Evolutionary conservation across 2,888 invertebrate species (phyloP).

Genomic region (Eurytoma adleriae): DNA sequence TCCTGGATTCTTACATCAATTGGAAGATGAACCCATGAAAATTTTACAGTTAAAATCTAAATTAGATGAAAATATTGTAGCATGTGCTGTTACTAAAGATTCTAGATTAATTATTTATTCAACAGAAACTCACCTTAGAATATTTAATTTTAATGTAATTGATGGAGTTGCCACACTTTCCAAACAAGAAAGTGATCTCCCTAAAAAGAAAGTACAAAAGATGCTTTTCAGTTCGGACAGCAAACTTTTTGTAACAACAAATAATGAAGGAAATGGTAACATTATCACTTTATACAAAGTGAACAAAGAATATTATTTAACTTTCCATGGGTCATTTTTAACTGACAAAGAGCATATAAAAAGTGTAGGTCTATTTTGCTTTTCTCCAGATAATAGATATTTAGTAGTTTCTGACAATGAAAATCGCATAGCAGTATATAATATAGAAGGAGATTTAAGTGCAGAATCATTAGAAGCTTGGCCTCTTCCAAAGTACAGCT

Average conservation of each 20-base stretch:
- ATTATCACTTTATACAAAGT: conserved; percentile 67
- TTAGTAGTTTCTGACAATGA: conserved; percentile 83
- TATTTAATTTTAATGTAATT: conserved; percentile 82
- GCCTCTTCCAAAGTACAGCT: conserved; percentile 84
- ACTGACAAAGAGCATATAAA: conserved; percentile 65
- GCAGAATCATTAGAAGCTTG: conserved; percentile 70
- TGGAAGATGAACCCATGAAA: conserved; percentile 80
- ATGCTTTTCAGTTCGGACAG: conserved; percentile 71
- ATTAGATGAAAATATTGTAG: conserved; percentile 82
- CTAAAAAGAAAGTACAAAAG: conserved; percentile 68
- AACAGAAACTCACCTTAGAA: conserved; percentile 81
- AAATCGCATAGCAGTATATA: conserved; percentile 84
- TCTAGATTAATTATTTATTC: conserved; percentile 87
- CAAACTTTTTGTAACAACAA: conserved; percentile 68
- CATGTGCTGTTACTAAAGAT: conserved; percentile 83
- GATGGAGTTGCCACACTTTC: conserved; percentile 68
- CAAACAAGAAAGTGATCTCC: conserved; percentile 66
- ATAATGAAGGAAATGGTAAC: conserved; percentile 62
- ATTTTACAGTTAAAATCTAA: conserved; percentile 83
- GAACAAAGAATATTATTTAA: conserved; percentile 64
- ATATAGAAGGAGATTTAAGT: conserved; percentile 63
- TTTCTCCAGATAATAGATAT: conserved; percentile 79
- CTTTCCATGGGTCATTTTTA: conserved; percentile 62
- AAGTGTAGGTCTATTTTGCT: conserved; percentile 65
- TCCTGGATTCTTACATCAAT: conserved; percentile 63